These are phyloP conservation scores for Geothlypis trichas DNA, from an alignment of 2,113 vertebrate genomes.

Conservation along the genomic window DNA sequence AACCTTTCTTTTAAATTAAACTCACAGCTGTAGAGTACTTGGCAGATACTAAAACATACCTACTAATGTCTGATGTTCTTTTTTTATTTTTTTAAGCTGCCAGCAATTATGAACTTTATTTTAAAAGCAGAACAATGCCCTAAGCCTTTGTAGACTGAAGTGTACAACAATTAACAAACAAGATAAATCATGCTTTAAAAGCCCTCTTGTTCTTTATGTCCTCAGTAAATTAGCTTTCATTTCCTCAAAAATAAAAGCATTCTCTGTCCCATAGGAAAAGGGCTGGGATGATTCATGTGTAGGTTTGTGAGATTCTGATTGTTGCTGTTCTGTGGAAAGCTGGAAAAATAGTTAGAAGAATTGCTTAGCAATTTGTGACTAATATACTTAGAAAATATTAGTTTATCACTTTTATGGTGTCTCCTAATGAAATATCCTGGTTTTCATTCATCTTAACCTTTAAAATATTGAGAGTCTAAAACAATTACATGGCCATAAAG, in stretches of 20 bases:
- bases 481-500: neutral
- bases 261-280: neutral
- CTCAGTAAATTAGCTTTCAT: slow-evolving; percentile 13
- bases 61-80: neutral
- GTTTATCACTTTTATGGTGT: slow-evolving; percentile 18
- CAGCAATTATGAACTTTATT: neutral
- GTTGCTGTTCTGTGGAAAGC: neutral
- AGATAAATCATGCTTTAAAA: slow-evolving; percentile 24
- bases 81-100: neutral
- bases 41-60: neutral
- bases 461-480: neutral
- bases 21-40: neutral
- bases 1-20: neutral
- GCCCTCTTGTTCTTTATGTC: neutral
- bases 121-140: slow-evolving; percentile 17
- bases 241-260: slow-evolving; percentile 15
- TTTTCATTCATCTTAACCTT: slow-evolving; percentile 25
- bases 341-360: neutral
- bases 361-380: neutral
- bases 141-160: neutral
- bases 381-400: slow-evolving; percentile 25
- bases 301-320: neutral
- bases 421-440: neutral
- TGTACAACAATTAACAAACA: neutral
- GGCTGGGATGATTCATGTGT: neutral